These are phyloP conservation scores for Myrmecophaga tridactyla DNA, from an alignment of 2,113 vertebrate genomes.

Conservation along the genomic window DNA sequence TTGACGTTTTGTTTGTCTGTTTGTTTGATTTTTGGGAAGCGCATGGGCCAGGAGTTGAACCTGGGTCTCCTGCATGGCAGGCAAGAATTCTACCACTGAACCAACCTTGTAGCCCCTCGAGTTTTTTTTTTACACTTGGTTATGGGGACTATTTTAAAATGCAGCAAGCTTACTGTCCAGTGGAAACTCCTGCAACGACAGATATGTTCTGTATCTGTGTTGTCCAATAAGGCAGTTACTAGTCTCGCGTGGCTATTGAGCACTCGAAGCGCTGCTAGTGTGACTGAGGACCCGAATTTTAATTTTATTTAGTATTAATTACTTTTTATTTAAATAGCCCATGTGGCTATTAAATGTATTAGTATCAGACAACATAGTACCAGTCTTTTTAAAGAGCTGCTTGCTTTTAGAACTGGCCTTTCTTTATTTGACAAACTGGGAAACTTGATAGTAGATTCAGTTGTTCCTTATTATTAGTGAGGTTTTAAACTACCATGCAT, in stretches of 20 bases:
- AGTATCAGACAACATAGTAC: neutral
- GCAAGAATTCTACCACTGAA: too few species aligned
- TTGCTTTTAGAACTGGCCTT: constrained; percentile 77
- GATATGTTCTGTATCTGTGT: neutral
- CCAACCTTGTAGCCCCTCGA: too few species aligned
- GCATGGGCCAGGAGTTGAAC: too few species aligned
- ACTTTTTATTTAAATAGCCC: neutral
- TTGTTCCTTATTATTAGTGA: constrained; percentile 63
- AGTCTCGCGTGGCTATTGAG: neutral
- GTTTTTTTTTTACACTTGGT: constrained; percentile 72
- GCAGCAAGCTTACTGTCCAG: constrained; percentile 48
- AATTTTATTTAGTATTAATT: neutral
- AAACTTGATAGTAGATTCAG: constrained; percentile 74
- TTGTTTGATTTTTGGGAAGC: too few species aligned
- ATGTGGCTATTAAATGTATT: neutral
- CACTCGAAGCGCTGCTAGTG: neutral
- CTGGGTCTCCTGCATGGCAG: too few species aligned
- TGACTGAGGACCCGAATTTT: constrained; percentile 42
- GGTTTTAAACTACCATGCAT: constrained; percentile 46
- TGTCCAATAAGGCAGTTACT: neutral
- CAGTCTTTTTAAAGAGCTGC: constrained; percentile 45
- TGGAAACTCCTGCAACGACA: neutral
- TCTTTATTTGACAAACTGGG: constrained; percentile 74
- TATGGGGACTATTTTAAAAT: constrained; percentile 62
- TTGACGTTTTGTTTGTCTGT: too few species aligned